Conservation (phyloP, 2,888 invertebrate species). For the Tiliacea aurago region DNA sequence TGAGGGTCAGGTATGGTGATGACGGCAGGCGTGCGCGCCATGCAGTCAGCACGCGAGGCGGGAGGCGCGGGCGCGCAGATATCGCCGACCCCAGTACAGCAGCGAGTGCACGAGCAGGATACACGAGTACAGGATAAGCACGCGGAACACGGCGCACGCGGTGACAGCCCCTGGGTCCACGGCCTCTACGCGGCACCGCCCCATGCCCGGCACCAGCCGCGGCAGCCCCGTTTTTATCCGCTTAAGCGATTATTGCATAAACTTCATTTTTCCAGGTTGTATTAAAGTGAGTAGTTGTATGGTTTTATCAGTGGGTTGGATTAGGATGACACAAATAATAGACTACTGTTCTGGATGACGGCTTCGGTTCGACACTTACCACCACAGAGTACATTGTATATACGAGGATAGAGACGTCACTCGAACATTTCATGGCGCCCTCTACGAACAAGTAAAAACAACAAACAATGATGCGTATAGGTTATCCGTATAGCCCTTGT, state of each 20-base stretch:
- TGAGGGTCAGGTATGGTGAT: slow-evolving; percentile 65
- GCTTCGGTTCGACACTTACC: slow-evolving; percentile 8
- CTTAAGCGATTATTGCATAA: slow-evolving; percentile 6
- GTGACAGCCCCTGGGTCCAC: slow-evolving; percentile 57
- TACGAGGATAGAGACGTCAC: too few species aligned
- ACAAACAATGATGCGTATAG: too few species aligned
- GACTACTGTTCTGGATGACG: slow-evolving; percentile 4
- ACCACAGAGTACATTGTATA: too few species aligned
- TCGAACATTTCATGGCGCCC: too few species aligned
- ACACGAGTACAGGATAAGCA: slow-evolving; percentile 76
- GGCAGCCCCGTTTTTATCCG: neutral
- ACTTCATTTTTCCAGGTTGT: slow-evolving; percentile 20
- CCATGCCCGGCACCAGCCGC: slow-evolving; percentile 30
- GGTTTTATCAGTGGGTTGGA: neutral
- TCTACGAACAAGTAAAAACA: too few species aligned
- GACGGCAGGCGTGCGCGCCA: slow-evolving; percentile 35
- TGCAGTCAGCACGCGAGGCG: slow-evolving; percentile 35
- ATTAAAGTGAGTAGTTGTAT: too few species aligned
- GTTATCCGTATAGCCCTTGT: too few species aligned
- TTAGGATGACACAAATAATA: too few species aligned
- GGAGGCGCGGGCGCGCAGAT: slow-evolving; percentile 58
- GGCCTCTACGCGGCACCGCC: neutral
- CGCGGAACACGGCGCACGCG: slow-evolving; percentile 71
- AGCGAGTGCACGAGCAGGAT: slow-evolving; percentile 77
- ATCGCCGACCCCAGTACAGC: slow-evolving; percentile 77